Base-by-base conservation (phyloP, 2,797 vertebrate genomes). In the Myotis myotis region DNA sequence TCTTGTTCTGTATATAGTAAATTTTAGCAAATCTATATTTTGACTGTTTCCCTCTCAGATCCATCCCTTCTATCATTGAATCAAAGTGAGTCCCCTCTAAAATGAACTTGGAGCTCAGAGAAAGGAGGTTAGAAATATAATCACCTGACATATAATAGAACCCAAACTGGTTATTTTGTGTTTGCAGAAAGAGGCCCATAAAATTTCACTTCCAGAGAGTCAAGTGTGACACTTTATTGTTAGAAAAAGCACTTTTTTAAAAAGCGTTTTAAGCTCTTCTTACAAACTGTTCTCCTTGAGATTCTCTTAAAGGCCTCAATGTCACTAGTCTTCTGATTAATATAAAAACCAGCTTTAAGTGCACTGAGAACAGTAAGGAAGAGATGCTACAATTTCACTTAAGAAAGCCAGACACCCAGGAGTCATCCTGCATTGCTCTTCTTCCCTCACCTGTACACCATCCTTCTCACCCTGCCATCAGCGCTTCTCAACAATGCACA, bases 141-240 rank as follows among this genome's bases (percentile, higher is more conserved):
- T 71, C 53, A 71, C 23, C 62, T 44, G 25, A 41, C 20, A 87
- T 17, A 71, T 57, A 86, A 79, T 36, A 70, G 83, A 72, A 75
- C 49, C 41, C 74, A 75, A 74, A 75, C 41, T 55, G 19, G 41
- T 80, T 68, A 70, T 92, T 89, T 74, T 53, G 19, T 94, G 30
- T 80, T 47, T 94, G 30, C 68, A 47, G n/a, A 70, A 92, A 74
- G 33, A 85, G 75, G 33, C 33, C 33, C 6, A 44, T 85, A 81
- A 60, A 57, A 91, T 87, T 87, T 87, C n/a, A 60, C 62, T 53
- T 88, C 41, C 64, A 91, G 41, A 23, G 49, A 89, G 33, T 80
- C 71, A 95, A 75, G 2, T 38, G 11, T 51, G 41, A 49, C 57
- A 11, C 53, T 88, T 89, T 47, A 53, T 85, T 92, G 30, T 75